Conservation (phyloP, 2,113 vertebrate genomes). For the Corythoichthys intestinalis region DNA sequence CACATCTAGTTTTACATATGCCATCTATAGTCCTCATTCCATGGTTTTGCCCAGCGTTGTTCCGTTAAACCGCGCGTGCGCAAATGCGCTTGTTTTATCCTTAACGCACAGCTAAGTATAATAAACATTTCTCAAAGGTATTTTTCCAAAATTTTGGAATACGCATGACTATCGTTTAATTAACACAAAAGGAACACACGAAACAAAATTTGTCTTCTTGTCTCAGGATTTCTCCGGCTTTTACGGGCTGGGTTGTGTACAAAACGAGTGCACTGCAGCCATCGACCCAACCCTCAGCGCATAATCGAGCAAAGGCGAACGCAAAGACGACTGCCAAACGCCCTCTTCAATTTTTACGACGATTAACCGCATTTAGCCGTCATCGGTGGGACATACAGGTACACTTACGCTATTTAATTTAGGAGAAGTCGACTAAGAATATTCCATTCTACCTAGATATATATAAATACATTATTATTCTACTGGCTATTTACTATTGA, state of each 20-base stretch:
- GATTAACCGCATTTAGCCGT: not conserved
- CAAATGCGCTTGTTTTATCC: not conserved
- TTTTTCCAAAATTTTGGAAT: too few relatives aligned
- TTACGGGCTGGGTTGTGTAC: not conserved
- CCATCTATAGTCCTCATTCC: too few relatives aligned
- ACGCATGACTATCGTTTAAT: too few relatives aligned
- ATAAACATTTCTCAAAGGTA: not conserved
- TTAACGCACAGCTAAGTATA: not conserved
- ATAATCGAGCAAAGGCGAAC: not conserved
- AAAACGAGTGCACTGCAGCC: conserved; percentile 30
- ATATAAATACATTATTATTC: not conserved
- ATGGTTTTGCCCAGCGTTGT: not conserved
- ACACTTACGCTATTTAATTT: not conserved
- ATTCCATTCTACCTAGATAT: not conserved
- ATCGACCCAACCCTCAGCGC: not conserved
- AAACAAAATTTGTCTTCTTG: not conserved
- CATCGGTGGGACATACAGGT: conserved; percentile 19
- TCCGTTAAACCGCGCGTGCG: not conserved
- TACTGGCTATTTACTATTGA: not conserved
- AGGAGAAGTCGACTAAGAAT: not conserved
- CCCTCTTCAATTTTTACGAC: not conserved
- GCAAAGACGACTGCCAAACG: conserved; percentile 10
- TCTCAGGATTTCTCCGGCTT: too few relatives aligned
- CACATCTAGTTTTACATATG: too few relatives aligned
- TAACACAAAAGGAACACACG: not conserved